A percentile compares a stretch with the other conserved stretches of the same genome.
These are phyloP conservation scores for Distichodus sexfasciatus DNA, from an alignment of 2,797 vertebrate genomes.

Conservation along the genomic window DNA sequence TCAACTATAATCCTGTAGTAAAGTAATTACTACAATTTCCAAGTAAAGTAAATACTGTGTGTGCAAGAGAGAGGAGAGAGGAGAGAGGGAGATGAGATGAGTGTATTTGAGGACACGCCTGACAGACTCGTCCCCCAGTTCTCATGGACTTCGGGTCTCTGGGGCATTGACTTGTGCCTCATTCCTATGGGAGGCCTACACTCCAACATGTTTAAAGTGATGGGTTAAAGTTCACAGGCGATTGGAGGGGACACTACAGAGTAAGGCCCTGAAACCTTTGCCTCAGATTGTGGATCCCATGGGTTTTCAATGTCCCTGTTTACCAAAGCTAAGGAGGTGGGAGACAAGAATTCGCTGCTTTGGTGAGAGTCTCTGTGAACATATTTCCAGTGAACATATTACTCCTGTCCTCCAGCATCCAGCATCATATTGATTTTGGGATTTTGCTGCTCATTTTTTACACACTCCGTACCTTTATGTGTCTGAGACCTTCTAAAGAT, in stretches of 20 bases:
- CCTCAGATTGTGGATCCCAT: not conserved
- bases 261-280: conserved; percentile 11
- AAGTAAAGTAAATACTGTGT: too few relatives aligned
- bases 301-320: conserved; percentile 24
- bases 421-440: not conserved
- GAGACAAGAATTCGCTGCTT: conserved; percentile 43
- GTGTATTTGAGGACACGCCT: conserved; percentile 4
- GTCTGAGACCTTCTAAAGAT: too few relatives aligned
- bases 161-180: conserved; percentile 10
- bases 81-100: too few relatives aligned
- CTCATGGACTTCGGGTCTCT: conserved; percentile 37
- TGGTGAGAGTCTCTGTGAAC: conserved; percentile 43
- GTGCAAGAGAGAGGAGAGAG: too few relatives aligned
- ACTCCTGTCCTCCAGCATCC: too few relatives aligned
- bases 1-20: too few relatives aligned
- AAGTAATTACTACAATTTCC: too few relatives aligned
- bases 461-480: too few relatives aligned
- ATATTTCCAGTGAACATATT: too few relatives aligned
- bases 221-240: conserved; percentile 22
- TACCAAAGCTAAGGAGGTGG: conserved; percentile 35
- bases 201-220: not conserved
- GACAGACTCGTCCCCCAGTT: conserved; percentile 12
- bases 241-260: not conserved
- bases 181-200: not conserved
- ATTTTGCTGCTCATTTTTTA: not conserved